Base-by-base conservation (phyloP, 2,888 invertebrate species). In the Tineola bisselliella region DNA sequence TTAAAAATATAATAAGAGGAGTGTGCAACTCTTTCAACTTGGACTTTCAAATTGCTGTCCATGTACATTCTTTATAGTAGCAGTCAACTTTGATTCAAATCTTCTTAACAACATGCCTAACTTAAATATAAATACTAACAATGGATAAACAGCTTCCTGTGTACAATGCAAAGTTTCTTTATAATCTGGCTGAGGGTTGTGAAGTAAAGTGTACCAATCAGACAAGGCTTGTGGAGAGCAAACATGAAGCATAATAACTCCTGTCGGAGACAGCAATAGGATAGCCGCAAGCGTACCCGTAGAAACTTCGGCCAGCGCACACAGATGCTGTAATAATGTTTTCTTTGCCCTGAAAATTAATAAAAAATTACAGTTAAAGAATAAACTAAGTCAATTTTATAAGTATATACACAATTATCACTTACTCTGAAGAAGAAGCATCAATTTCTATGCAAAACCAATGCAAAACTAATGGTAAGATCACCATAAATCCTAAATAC, bases 111-210 rank as follows among this genome's bases (percentile, higher is more conserved):
- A 13, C 13, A 44, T n/a, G 44, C 13, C 12, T 44, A 44, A 13
- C 3, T n/a, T 5, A 44, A 44, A 44, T 57, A 57, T 30, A 25
- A n/a, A 60, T 61, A 89, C 93, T 90, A 89, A 98, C 96, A 99
- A 83, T 54, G 99, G 99, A 88, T 97, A 99, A 0, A 98, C 98
- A 62, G 98, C 97, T 84, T 99, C 99, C 73, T 99, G 97, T 0
- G 98, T 97, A 78, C 99, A 99, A 79, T 97, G 93, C 61, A 98
- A 78, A 15, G 93, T 93, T 64, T 91, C 90, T 62, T 94, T 93
- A 81, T 97, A 98, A 78, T 97, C 94, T 0, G 97, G 96, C 66
- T 91, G 92, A 6, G 99, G 99, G 84, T 99, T 99, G 72, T 97
- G 90, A 63, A 99, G 89, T 66, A 98, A 81, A 0, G 98, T 97